These are phyloP conservation scores for Choristoneura fumiferana DNA, from an alignment of 1,140 invertebrate species.

Conservation along the genomic window DNA sequence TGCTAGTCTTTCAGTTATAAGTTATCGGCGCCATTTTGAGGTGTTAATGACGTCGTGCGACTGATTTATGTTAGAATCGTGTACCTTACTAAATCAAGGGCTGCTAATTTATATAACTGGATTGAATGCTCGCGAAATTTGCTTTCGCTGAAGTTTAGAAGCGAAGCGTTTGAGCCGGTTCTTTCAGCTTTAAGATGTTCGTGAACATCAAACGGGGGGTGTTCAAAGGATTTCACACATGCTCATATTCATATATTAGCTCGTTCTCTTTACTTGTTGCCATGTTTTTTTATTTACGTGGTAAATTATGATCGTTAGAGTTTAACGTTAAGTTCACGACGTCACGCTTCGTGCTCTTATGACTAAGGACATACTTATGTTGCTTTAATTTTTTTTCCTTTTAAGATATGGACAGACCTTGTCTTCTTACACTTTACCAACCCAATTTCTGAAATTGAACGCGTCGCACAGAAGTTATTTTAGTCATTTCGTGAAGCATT, in stretches of 20 bases:
- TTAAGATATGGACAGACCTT: too few relatives aligned
- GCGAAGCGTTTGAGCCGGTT: conserved; percentile 27
- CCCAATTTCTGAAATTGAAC: background rate
- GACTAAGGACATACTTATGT: background rate
- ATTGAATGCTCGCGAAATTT: conserved; percentile 62
- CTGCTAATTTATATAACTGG: conserved; percentile 56
- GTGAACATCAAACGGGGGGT: conserved; percentile 59
- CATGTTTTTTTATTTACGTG: conserved; percentile 45
- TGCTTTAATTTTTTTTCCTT: background rate
- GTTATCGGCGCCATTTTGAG: conserved; percentile 51
- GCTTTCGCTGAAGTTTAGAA: conserved; percentile 30
- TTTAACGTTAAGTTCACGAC: conserved; percentile 16
- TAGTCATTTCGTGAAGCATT: background rate
- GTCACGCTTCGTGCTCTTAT: background rate
- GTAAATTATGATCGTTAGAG: conserved; percentile 37
- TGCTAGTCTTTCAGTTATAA: conserved; percentile 55
- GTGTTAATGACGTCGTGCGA: conserved; percentile 51
- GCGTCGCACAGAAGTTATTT: background rate
- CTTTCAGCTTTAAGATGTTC: conserved; percentile 50
- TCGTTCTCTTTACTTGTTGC: conserved; percentile 51
- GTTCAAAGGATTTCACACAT: conserved; percentile 58
- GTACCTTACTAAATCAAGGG: conserved; percentile 33
- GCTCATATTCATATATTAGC: conserved; percentile 61
- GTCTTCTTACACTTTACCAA: background rate
- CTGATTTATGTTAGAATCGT: conserved; percentile 49